Conservation (phyloP, 1,140 invertebrate genomes). For the Proctacanthus coquilletti region DNA sequence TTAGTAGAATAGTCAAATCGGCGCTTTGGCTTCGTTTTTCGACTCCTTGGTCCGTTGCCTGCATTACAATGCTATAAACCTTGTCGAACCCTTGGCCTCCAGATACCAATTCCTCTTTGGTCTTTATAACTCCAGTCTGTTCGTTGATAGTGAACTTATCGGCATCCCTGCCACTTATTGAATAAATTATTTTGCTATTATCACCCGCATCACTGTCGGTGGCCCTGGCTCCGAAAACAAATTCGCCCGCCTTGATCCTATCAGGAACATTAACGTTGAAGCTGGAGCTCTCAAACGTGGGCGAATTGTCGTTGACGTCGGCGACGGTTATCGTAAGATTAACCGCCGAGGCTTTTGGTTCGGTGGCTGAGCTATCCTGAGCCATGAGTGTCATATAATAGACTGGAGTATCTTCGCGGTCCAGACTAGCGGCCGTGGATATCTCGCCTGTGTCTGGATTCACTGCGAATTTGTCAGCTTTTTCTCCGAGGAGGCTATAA, state of each 20-base stretch:
- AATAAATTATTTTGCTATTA: slow-evolving; percentile 67
- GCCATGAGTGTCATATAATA: slow-evolving; percentile 74
- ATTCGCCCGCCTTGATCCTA: slow-evolving; percentile 53
- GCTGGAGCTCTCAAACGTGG: slow-evolving; percentile 50
- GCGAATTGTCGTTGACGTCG: slow-evolving; percentile 81
- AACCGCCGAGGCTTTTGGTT: slow-evolving; percentile 57
- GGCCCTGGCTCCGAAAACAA: slow-evolving; percentile 78
- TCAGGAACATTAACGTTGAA: slow-evolving; percentile 70
- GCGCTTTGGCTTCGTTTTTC: slow-evolving; percentile 44
- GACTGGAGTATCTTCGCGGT: slow-evolving; percentile 58
- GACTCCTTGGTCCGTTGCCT: slow-evolving; percentile 52
- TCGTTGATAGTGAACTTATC: slow-evolving; percentile 59
- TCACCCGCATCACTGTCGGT: slow-evolving; percentile 59
- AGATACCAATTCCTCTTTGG: slow-evolving; percentile 36
- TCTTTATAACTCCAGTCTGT: slow-evolving; percentile 69
- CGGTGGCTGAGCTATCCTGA: slow-evolving; percentile 70
- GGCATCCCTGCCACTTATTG: slow-evolving; percentile 58
- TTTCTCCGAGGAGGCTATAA: slow-evolving; percentile 67
- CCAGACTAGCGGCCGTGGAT: slow-evolving; percentile 49
- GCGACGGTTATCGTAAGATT: slow-evolving; percentile 63
- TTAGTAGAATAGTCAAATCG: slow-evolving; percentile 52
- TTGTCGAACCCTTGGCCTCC: slow-evolving; percentile 30
- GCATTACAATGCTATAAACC: slow-evolving; percentile 56
- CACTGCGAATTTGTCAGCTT: slow-evolving; percentile 57
- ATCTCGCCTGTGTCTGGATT: slow-evolving; percentile 61